Percentiles rank a stretch among this genome's conserved stretches.
These are phyloP conservation scores for Leptopilina boulardi DNA, from an alignment of 1,140 invertebrate species.

Conservation along the genomic window DNA sequence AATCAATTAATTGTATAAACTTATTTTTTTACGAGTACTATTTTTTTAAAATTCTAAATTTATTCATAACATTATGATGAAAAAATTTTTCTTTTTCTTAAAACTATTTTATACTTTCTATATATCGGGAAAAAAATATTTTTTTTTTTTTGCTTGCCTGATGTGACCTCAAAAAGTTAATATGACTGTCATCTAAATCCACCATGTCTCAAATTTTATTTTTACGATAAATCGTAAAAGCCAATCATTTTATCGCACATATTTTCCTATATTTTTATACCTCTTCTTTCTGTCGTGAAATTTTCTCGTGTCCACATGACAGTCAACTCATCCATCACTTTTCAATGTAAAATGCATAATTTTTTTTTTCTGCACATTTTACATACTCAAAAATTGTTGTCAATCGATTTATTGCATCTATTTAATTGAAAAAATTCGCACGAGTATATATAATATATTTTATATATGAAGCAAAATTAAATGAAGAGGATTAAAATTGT, in stretches of 20 bases:
- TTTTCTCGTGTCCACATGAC: neutral
- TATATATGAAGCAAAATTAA: too few species aligned
- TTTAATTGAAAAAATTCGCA: too few species aligned
- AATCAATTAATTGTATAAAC: too few species aligned
- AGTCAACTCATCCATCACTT: neutral
- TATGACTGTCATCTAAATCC: neutral
- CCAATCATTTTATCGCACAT: slow-evolving; percentile 6
- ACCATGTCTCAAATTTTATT: neutral
- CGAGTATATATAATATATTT: too few species aligned
- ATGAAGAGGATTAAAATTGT: too few species aligned
- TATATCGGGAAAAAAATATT: too few species aligned
- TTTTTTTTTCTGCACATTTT: neutral
- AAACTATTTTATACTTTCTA: too few species aligned
- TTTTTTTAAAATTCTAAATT: too few species aligned
- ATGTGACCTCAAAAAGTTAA: neutral
- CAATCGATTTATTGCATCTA: neutral
- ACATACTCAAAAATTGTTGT: neutral
- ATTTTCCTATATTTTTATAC: slow-evolving; percentile 17
- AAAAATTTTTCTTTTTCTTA: too few species aligned
- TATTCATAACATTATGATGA: too few species aligned
- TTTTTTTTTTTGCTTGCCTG: too few species aligned
- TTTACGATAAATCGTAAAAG: slow-evolving; percentile 22
- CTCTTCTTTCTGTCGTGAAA: slow-evolving; percentile 1
- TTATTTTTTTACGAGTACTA: too few species aligned
- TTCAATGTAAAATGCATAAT: neutral